A percentile compares a stretch with the other conserved stretches of the same genome.
phyloP scores from a whole-genome alignment of 2,888 invertebrate genomes.

The Pteria penguin region DNA sequence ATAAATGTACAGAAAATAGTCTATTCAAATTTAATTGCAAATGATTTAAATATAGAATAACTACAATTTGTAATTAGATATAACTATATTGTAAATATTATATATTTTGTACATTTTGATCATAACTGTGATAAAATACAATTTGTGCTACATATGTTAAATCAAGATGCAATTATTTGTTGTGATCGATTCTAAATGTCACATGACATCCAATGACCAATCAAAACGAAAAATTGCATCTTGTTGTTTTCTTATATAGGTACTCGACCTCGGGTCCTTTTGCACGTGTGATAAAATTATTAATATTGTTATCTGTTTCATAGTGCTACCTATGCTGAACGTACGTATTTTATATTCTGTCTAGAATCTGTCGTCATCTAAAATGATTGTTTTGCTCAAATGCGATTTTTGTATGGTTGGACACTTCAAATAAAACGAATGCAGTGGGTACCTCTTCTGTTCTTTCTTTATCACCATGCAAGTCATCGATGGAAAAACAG shows the following conservation, averaged over 20 bases:
- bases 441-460: slow-evolving; percentile 30
- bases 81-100: too few relatives aligned
- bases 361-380: slow-evolving; percentile 13
- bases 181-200: too few relatives aligned
- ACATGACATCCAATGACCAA: not conserved
- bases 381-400: slow-evolving; percentile 40
- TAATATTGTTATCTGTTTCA: slow-evolving; percentile 20
- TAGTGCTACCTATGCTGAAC: not conserved
- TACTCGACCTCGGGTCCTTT: not conserved
- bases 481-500: not conserved
- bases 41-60: too few relatives aligned
- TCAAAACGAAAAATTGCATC: not conserved
- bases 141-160: not conserved
- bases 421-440: slow-evolving; percentile 48
- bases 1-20: not conserved
- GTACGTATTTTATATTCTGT: not conserved
- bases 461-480: not conserved
- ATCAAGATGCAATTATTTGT: not conserved
- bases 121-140: not conserved
- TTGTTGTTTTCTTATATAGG: not conserved
- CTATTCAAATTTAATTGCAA: slow-evolving; percentile 2
- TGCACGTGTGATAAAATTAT: slow-evolving; percentile 27
- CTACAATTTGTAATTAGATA: too few relatives aligned
- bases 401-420: slow-evolving; percentile 41
- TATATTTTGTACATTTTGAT: not conserved